Percentiles rank a stretch among this genome's conserved stretches.
Evolutionary conservation across 2,888 invertebrate species (phyloP).

Genomic region (Blastobasis lacticolella): DNA sequence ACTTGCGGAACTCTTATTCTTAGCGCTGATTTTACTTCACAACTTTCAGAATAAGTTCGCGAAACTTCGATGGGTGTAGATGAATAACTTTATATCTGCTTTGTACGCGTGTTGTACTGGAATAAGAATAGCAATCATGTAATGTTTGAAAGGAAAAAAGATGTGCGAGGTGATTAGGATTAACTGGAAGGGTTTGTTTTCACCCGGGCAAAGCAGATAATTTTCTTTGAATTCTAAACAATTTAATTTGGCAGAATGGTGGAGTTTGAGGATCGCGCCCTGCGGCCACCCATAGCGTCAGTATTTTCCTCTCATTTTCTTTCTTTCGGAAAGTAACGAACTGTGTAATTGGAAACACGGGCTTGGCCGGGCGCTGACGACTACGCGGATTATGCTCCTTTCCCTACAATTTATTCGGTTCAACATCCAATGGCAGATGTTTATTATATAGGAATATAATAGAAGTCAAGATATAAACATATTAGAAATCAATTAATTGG

Average conservation of each 20-base stretch:
- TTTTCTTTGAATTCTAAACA: conserved; percentile 4
- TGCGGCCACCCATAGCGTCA: conserved; percentile 32
- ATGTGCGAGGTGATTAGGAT: too few species aligned
- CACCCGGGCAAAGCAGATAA: too few species aligned
- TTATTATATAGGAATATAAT: not conserved
- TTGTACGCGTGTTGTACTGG: too few species aligned
- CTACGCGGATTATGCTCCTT: conserved; percentile 29
- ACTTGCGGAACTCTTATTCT: too few species aligned
- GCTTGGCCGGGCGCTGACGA: conserved; percentile 42
- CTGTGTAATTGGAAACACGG: conserved; percentile 60
- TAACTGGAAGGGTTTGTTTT: too few species aligned
- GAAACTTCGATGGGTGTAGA: too few species aligned
- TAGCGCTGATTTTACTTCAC: too few species aligned
- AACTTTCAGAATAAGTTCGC: too few species aligned
- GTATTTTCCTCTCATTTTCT: conserved; percentile 55
- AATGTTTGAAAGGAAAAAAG: too few species aligned
- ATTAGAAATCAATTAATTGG: too few species aligned
- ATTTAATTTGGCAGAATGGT: conserved; percentile 6
- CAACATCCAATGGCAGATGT: conserved; percentile 2
- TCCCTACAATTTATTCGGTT: conserved; percentile 28
- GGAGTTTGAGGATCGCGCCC: conserved; percentile 25
- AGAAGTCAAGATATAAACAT: not conserved
- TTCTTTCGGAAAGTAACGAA: conserved; percentile 59
- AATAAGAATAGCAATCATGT: too few species aligned
- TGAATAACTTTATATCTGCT: too few species aligned